These are phyloP conservation scores for Premnoplex brunnescens DNA, from an alignment of 2,797 vertebrate genomes.

Conservation along the genomic window DNA sequence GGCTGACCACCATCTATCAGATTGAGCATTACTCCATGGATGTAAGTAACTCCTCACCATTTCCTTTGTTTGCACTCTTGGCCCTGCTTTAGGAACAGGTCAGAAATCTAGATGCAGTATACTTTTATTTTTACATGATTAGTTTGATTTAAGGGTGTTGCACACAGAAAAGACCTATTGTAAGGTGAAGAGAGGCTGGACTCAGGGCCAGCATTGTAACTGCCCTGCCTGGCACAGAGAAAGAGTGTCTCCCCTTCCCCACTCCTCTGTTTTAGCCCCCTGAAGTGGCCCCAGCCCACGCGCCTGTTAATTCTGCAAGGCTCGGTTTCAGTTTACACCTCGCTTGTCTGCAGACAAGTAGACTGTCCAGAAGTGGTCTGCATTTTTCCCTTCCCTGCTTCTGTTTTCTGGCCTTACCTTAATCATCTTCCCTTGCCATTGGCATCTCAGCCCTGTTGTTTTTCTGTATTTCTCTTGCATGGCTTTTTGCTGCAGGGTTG, in stretches of 20 bases:
- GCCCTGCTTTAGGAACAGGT: conserved; percentile 20
- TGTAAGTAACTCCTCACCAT: conserved; percentile 88
- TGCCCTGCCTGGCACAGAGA: neutral
- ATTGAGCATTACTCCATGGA: conserved; percentile 99
- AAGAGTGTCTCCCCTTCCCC: neutral
- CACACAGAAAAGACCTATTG: neutral
- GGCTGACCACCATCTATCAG: conserved; percentile 99
- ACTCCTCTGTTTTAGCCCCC: neutral
- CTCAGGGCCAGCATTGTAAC: neutral
- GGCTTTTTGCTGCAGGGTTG: conserved; percentile 17
- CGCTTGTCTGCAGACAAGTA: neutral
- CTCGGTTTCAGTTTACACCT: conserved; percentile 39
- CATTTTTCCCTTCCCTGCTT: neutral
- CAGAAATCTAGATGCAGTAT: neutral
- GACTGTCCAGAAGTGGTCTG: conserved; percentile 15
- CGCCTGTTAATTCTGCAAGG: neutral
- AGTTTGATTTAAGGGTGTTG: neutral
- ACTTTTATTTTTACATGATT: neutral
- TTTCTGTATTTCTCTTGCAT: neutral
- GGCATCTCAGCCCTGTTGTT: neutral
- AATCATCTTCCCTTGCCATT: neutral
- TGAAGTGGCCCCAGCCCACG: neutral
- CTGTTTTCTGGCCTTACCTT: conserved; percentile 32
- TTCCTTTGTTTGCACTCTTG: conserved; percentile 58
- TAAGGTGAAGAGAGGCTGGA: neutral